Conservation (phyloP, 1,140 invertebrate genomes). For the Ladona fulva region DNA sequence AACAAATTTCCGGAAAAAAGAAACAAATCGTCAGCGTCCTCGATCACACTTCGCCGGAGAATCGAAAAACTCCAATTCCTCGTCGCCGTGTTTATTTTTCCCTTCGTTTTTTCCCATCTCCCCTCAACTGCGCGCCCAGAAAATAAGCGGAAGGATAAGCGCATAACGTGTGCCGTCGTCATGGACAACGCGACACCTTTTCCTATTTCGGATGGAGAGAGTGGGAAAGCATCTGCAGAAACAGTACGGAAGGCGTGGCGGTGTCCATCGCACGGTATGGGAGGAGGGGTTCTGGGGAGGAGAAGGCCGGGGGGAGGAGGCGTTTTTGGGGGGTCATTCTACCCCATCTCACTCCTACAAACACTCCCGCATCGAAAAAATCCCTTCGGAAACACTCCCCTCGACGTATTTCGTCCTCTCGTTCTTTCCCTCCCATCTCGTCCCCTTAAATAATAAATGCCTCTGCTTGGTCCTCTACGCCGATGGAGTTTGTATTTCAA, state of each 20-base stretch:
- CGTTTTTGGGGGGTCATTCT: neutral
- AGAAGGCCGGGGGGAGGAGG: neutral
- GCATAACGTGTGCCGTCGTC: neutral
- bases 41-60: neutral
- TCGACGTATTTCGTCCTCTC: neutral
- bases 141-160: neutral
- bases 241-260: no score
- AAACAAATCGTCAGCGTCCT: neutral
- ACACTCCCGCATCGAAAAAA: neutral
- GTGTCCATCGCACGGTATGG: neutral
- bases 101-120: neutral
- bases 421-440: neutral
- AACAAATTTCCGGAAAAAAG: neutral
- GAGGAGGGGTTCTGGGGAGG: neutral
- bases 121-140: neutral
- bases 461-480: neutral
- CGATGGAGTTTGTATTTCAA: conserved; percentile 9
- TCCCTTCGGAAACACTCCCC: neutral
- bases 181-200: neutral
- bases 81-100: neutral
- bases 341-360: neutral
- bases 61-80: conserved; percentile 1
- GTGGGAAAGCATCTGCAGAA: neutral
- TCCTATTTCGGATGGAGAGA: neutral
- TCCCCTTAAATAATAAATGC: conserved; percentile 8